Base-by-base conservation (phyloP, 35 echinoderm and acorn worm species). In the Acanthaster planci region DNA sequence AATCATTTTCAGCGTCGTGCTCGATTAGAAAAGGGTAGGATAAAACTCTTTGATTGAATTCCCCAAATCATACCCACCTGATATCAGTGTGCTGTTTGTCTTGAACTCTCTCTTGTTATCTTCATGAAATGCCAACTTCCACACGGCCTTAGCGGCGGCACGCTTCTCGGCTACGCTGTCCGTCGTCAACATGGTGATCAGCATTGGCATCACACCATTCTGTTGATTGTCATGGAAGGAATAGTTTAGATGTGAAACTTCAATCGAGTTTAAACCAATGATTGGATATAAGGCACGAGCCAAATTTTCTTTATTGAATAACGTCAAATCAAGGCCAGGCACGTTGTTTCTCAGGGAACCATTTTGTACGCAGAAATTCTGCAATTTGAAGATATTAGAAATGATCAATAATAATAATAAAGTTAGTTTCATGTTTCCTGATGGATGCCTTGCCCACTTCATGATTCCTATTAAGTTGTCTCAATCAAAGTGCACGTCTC, bases 91-190 rank as follows among this genome's bases (percentile, higher is more conserved):
- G 60, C 16, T 17, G 53, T 37, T 84, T 57, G 21, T 89, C 59
- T 55, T 86, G 27, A 97, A 89, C 80, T 75, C 76, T 2, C 47
- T 38, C 52, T 75, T 89, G 40, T 97, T 92, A 10, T 86, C 78
- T 15, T 86, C 76, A 18, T 82, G 81, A 77, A 97, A 97, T 18
- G 94, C 87, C 10, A 97, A 37, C 32, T 47, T 92, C 94, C 94
- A 97, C 2, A 93, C 77, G 8, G 55, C 86, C 1, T 89, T 53
- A 16, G 83, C 56, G 51, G 90, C 82, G 18, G 80, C 51, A 1
- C 53, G 82, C 68, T 92, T 87, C 30, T 91, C 78, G 1, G 72
- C 39, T 17, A 89, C 52, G 53, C 52, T 86, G 22, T 78, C 55
- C 17, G 84, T 40, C 19, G 64, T 50, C 18, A 92, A 29, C 85